Evolutionary conservation across 2,888 invertebrate species (phyloP), one percentile per base, ranked within the genome.

Genomic region (Vandiemenella viatica): DNA sequence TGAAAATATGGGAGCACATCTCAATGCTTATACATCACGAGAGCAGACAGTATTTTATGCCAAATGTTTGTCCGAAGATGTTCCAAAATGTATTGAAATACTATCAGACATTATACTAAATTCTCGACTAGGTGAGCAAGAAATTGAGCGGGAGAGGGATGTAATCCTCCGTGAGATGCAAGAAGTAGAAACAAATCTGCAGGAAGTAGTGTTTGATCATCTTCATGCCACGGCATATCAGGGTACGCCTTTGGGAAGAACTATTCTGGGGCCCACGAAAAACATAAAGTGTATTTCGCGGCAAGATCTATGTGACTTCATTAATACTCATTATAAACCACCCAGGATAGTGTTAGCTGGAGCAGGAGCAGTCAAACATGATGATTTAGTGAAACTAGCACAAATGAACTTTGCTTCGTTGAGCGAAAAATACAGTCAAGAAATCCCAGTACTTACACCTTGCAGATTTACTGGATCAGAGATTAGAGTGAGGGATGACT

Each of bases 31-130:
- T 69, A 99, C 98, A 3, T 96, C 96, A 26, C 76, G 98, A 58
- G 98, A 98, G 67, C 97, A 98, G 68, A 98, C 98, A 15, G 97
- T 97, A 1, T 98, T 95, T 68, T 98, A 97, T 65, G 96, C 97
- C 22, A 98, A 97, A 69, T 96, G 96, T 65, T 76, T 98, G 58
- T 78, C 88, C 1, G 84, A 89, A 64, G 97, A 99, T 70, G 79
- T 97, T 1, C 82, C 87, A 6, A 83, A 83, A 60, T 93, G 96
- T 17, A 79, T 99, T 38, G 97, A 98, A 68, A 95, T 98, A 63
- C 76, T 99, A 57, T 80, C 96, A 16, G 98, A 99, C 62, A 98
- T 98, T 61, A 83, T 96, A 48, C 91, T 93, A 62, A 95, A 97
- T 68, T 96, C 96, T 17, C 93, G 87, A 62, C 76, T 96, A 52